phyloP scores from a whole-genome alignment of 1,140 invertebrate genomes.

The Ceratosolen solmsi region DNA sequence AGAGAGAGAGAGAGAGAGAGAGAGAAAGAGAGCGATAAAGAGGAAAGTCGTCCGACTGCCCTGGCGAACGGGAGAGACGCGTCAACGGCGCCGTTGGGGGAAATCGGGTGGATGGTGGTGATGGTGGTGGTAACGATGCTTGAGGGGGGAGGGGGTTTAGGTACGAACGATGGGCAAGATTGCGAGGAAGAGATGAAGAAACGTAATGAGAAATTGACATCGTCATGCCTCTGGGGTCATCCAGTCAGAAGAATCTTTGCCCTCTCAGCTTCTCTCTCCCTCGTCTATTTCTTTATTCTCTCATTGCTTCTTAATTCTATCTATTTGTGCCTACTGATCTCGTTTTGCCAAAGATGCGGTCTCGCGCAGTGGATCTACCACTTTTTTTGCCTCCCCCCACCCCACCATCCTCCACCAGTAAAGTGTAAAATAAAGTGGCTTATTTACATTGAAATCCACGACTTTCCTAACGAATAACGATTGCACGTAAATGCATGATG shows the following conservation, averaged over 20 bases:
- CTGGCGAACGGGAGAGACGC: background rate
- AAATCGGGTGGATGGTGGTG: background rate
- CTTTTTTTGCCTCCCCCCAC: too few species aligned
- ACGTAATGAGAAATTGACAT: conserved; percentile 42
- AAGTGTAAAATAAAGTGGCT: too few species aligned
- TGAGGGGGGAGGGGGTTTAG: background rate
- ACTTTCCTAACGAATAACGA: too few species aligned
- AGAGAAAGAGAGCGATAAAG: conserved; percentile 32
- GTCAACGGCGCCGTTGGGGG: background rate
- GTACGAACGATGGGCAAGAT: background rate
- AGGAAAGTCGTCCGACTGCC: conserved; percentile 24
- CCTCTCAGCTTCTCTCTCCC: background rate
- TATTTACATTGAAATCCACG: too few species aligned
- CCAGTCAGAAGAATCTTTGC: conserved; percentile 20
- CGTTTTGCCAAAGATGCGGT: background rate
- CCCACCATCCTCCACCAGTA: too few species aligned
- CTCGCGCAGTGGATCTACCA: background rate
- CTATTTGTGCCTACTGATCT: background rate
- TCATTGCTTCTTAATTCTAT: background rate
- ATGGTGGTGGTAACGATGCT: background rate
- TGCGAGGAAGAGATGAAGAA: conserved; percentile 23
- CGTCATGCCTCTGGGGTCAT: conserved; percentile 33
- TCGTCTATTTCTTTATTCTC: background rate
- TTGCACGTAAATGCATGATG: too few species aligned
- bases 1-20: conserved; percentile 19